Base-by-base conservation (phyloP, 2,888 invertebrate genomes). In the Cataglyphis cursor region DNA sequence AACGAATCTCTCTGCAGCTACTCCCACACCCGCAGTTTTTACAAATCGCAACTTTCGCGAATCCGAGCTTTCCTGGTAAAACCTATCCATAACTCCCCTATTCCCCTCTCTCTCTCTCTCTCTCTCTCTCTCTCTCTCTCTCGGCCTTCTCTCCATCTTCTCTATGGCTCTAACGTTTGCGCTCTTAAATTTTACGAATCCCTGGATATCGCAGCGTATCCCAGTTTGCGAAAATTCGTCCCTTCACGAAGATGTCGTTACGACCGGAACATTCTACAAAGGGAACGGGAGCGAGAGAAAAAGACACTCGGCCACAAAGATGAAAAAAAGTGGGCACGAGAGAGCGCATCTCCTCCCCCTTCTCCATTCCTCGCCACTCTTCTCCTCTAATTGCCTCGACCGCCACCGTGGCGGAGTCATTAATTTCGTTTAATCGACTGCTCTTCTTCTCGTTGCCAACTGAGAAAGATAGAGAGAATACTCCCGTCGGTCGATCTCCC, bases 401-500 rank as follows among this genome's bases (percentile, higher is more conserved):
- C 82, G 66, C 38, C 82, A 61, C 84, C 83, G 61, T 15, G 62
- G 38, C 59, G 41, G n/a, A 44, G 73, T 68, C 85, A 83, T 83
- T 87, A 82, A 84, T 88, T 89, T 87, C 82, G 73, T 83, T 87
- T 78, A 80, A 85, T 86, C 84, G 82, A 83, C 83, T 80, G 64
- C 82, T 80, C 81, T 84, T 83, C 75, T 85, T 81, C 64, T 70
- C 72, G 64, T 70, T 72, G 66, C 76, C 48, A 35, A 51, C 44
- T n/a, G 21, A 28, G 28, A 31, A 31, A 31, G 31, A 31, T 31
- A 65, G n/a, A 15, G 15, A 4, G 15, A 15, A 24, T 64, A 41
- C 78, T 68, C 15, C 35, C 38, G 21, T 51, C 57, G 62, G 24
- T 68, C 44, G 62, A 62, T 57, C 57, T 84, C 61, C 57, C 66